These are phyloP conservation scores for Microctonus aethiopoides DNA, from an alignment of 2,888 invertebrate genomes.

Conservation along the genomic window DNA sequence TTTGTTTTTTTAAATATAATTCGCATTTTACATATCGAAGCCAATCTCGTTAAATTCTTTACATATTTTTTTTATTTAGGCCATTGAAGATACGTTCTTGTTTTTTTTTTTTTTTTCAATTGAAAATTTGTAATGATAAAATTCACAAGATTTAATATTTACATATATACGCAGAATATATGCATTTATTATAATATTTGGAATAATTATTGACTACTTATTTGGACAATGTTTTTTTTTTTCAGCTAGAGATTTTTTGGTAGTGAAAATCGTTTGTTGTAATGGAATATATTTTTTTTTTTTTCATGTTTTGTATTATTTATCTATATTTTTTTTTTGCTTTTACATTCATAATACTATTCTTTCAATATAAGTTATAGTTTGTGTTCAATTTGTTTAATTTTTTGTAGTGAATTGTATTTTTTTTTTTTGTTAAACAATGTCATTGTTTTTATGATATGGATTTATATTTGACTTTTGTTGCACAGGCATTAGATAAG, in stretches of 20 bases:
- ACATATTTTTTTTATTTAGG: constrained; percentile 45
- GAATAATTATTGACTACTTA: constrained; percentile 2
- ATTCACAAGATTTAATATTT: neutral
- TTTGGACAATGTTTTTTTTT: neutral
- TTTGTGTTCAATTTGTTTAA: neutral
- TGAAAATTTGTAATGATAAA: neutral
- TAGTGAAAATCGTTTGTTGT: neutral
- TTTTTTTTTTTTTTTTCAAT: neutral
- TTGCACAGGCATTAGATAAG: neutral
- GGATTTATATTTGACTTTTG: neutral
- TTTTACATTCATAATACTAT: neutral
- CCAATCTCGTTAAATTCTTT: constrained; percentile 35
- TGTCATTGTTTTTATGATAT: neutral
- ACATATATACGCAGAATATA: neutral
- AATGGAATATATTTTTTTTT: neutral
- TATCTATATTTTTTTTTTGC: neutral
- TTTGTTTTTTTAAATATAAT: constrained; percentile 29
- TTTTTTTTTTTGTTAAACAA: neutral
- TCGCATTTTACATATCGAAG: constrained; percentile 21
- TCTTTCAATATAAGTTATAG: neutral
- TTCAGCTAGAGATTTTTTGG: neutral
- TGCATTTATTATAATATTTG: neutral
- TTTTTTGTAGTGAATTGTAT: neutral
- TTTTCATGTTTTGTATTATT: neutral
- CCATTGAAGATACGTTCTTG: constrained; percentile 46